Percentiles rank a stretch among this genome's conserved stretches.
These are phyloP conservation scores for Porites rus DNA, from an alignment of 92 coral and sea anemone species.

Conservation along the genomic window DNA sequence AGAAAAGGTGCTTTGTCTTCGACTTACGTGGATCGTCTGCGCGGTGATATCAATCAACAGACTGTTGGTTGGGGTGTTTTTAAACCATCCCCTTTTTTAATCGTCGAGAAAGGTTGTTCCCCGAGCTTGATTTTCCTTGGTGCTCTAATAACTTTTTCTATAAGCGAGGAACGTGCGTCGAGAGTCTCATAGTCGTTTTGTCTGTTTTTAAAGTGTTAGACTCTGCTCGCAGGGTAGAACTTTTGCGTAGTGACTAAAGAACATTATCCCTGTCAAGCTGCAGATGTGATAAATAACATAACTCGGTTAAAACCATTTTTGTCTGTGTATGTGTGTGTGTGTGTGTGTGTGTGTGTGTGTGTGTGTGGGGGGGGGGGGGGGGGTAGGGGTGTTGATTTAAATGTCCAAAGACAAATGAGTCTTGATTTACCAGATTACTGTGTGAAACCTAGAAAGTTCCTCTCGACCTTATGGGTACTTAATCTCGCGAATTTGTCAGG, in stretches of 20 bases:
- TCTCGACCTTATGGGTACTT: too few species aligned
- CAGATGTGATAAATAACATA: not conserved
- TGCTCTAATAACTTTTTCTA: not conserved
- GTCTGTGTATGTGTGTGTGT: too few species aligned
- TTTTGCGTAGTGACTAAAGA: not conserved
- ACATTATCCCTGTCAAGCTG: not conserved
- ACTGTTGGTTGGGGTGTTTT: not conserved
- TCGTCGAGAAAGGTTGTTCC: not conserved
- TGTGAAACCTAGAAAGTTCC: too few species aligned
- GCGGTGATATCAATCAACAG: not conserved
- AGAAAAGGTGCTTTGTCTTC: too few species aligned
- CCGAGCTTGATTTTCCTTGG: not conserved
- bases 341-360: too few species aligned
- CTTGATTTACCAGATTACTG: too few species aligned
- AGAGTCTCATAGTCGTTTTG: not conserved
- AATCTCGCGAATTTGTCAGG: too few species aligned
- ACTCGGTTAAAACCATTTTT: not conserved
- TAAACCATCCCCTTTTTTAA: not conserved
- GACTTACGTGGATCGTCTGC: too few species aligned
- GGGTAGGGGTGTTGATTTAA: too few species aligned
- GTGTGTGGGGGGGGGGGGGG: too few species aligned
- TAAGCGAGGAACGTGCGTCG: not conserved
- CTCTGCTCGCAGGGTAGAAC: too few species aligned
- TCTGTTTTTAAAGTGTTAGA: not conserved
- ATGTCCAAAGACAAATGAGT: too few species aligned